Base-by-base conservation (phyloP, 2,113 vertebrate genomes). In the Lycaon pictus region DNA sequence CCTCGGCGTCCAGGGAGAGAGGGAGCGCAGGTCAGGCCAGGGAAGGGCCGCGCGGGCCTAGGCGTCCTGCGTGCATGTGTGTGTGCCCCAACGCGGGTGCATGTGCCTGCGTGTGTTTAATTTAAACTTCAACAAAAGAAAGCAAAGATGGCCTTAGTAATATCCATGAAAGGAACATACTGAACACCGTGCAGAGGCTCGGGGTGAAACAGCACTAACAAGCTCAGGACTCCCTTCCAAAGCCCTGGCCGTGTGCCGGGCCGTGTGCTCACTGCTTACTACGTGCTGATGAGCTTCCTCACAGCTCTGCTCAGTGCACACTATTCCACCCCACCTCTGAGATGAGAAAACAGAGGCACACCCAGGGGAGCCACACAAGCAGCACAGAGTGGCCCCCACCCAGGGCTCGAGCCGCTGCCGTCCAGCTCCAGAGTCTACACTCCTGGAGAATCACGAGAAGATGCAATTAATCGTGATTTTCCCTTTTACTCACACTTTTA, bases 241-340 rank as follows among this genome's bases (percentile, higher is more conserved):
- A 92, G 56, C 5, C 16, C 35, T 12, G 60, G 25, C 56, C n/a
- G 25, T 6, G 48, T 22, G n/a, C 48, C 25, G 9, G 25, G 43
- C 20, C 5, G 63, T 27, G 2, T 69, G 11, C 63, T 35, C 15
- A 53, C 37, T 12, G 58, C 69, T 63, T 43, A 19, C 51, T 32
- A 2, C 1, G 11, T n/a, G 48, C 16, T 25, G n/a, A 17, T 4
- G 27, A 29, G 3, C 19, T n/a, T 85, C 20, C 62, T 58, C 80
- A n/a, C 6, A 13, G 23, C 23, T 56, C 23, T 1, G 0, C 1
- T 11, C 9, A 1, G 1, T 4, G 32, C 9, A 85, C 13, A 4
- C 1, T 0, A 32, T 17, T 43, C 37, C 27, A 80, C 11, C 37
- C 43, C 6, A 25, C 27, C 65, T n/a, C 4, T 8, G 16, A 81